Percentiles rank a stretch among this genome's conserved stretches.
Conservation (phyloP, 1,140 invertebrate genomes). For the Epicauta chinensis region DNA sequence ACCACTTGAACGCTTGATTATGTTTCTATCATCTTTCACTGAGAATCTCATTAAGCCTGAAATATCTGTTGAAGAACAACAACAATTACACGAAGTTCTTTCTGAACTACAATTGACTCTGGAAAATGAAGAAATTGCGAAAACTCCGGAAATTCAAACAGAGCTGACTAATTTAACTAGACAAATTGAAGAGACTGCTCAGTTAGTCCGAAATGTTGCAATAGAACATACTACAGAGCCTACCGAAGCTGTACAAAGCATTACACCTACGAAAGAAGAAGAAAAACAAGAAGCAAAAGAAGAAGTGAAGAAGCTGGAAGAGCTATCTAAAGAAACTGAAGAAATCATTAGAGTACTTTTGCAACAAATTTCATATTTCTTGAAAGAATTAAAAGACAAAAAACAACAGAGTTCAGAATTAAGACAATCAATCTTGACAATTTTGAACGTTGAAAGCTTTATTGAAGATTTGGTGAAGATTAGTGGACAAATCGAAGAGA, state of each 20-base stretch:
- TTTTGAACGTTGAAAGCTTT: conserved; percentile 20
- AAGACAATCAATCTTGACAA: conserved; percentile 16
- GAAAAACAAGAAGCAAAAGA: neutral
- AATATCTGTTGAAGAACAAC: conserved; percentile 2
- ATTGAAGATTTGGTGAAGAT: conserved; percentile 16
- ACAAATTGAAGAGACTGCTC: no score
- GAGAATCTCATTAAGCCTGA: conserved; percentile 3
- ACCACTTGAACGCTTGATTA: conserved; percentile 5
- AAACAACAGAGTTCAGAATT: conserved; percentile 12
- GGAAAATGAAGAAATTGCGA: no score
- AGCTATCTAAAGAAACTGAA: conserved; percentile 16
- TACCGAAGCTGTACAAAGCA: no score
- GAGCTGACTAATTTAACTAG: no score
- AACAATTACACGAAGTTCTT: conserved; percentile 4
- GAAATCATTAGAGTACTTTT: conserved; percentile 27
- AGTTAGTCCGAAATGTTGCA: no score
- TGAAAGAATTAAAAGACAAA: neutral
- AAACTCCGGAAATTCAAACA: no score
- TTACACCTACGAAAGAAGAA: no score
- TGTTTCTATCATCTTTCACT: conserved; percentile 2
- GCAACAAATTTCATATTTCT: neutral
- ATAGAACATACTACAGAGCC: no score
- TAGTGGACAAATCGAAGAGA: conserved; percentile 2
- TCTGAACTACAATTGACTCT: neutral
- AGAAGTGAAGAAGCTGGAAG: neutral